Evolutionary conservation across 2,888 invertebrate genomes (phyloP), one percentile per base, ranked within the genome.

Genomic region (Melanchra persicariae): DNA sequence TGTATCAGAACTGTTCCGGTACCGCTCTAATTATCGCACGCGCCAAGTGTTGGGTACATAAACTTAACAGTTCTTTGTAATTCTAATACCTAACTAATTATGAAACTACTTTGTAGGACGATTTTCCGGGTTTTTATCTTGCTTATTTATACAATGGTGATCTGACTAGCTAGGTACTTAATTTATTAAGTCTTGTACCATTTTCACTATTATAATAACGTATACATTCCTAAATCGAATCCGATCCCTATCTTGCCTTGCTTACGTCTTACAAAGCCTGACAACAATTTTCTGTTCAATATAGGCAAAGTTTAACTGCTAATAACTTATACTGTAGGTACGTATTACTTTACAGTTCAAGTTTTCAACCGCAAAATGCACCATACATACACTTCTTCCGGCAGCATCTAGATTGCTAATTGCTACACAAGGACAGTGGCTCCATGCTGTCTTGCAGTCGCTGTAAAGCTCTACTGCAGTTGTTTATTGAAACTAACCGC

Each of bases 11-110:
- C 45, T 61, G 78, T 57, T 59, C 59, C 51, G 45, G 45, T 66
- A 77, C 77, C 76, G 77, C 64, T 71, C 64, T 71, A 72, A 76
- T 74, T 78, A 76, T 49, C 40, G 30, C 65, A 40, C 60, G 57
- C 57, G 40, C 71, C 61, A 75, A 34, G 51, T 68, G 64, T 71
- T 60, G 37, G 24, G 12, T 71, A 70, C 70, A 45, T 58, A 57
- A 47, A 65, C 34, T 77, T 67, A 49, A 30, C 62, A 63, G 62
- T 63, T 54, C 43, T n/a, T 54, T 54, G 37, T 59, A 24, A 70
- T 58, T 76, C 12, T 63, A 43, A 24, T 24, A 30, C 15, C 22
- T 30, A 55, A 40, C 51, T 43, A 69, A 8, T 58, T 59, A 43
- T 54, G 40, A 26, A 17, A 40, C 30, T 12, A 72, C 24, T 54